Evolutionary conservation across 2,797 vertebrate species (phyloP), one percentile per base, ranked within the genome.

Genomic region (Rhinichthys osculus): DNA sequence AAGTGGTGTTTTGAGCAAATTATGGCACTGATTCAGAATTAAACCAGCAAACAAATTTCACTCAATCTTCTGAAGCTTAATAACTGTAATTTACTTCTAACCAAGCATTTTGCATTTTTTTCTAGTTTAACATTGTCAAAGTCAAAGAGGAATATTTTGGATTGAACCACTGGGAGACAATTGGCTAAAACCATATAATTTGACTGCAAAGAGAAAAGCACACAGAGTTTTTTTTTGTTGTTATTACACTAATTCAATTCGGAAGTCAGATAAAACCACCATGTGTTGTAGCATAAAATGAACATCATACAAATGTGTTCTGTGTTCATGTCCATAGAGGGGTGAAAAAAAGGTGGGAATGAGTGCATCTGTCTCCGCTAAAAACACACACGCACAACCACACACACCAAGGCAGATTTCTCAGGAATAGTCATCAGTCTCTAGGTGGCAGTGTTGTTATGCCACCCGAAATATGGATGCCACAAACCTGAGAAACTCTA

Each of bases 391-490:
- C 9, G 40, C 66, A 80, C 82, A 69, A n/a, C 54, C n/a, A 44
- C 69, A 76, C 77, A 84, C 77, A 50, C 47, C 69, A 81, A 64
- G n/a, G 9, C 70, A 67, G 44, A 64, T 35, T 76, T 83, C 84
- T 35, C 72, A 78, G 80, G 72, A 78, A 35, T 44, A 77, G 59
- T 13, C 17, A 27, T 42, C 35, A 91, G 92, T 95, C 97, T 96
- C 94, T 97, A 97, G 97, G 95, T 97, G 97, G 96, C 96, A 97
- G 96, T 94, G 94, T 97, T 97, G 96, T 92, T 95, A 94, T 94
- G 94, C 93, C 93, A 93, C 92, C 93, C 87, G 83, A 81, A 40
- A 81, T 87, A 87, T 92, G 90, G 90, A 88, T 87, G 87, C 94
- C 94, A 93, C 94, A 95, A 94, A 94, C 94, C 95, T 95, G 95